phyloP scores from a whole-genome alignment of 2,113 vertebrate species.

The Semicossyphus pulcher region DNA sequence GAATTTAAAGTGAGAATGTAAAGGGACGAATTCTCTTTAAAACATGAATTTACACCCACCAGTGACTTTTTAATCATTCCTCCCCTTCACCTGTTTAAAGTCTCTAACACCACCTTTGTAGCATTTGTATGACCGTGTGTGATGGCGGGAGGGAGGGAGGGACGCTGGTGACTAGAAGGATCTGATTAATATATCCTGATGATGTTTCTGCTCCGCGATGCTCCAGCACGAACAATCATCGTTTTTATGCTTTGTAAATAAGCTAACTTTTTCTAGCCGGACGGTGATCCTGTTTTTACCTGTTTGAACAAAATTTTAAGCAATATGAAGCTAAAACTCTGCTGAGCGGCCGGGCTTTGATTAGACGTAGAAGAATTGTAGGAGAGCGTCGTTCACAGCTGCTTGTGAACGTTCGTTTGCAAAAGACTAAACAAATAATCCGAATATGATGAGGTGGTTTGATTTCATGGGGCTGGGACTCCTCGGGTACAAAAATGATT shows the following conservation, averaged over 20 bases:
- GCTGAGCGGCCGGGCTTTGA: not conserved
- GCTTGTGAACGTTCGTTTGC: not conserved
- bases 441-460: not conserved
- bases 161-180: not conserved
- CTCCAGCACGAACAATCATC: slow-evolving; percentile 8
- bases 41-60: no score
- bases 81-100: not conserved
- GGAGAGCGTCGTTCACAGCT: not conserved
- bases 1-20: not conserved
- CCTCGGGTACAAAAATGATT: not conserved
- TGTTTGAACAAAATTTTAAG: slow-evolving; percentile 19
- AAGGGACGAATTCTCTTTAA: not conserved
- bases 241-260: slow-evolving; percentile 13
- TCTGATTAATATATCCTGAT: not conserved
- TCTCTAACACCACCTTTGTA: not conserved
- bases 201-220: slow-evolving; percentile 9
- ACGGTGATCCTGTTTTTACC: slow-evolving; percentile 17
- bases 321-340: slow-evolving; percentile 40
- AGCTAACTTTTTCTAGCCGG: not conserved
- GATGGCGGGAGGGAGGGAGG: not conserved
- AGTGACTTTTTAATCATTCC: slow-evolving; percentile 23
- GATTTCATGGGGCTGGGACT: not conserved
- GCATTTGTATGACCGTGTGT: not conserved
- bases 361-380: not conserved
- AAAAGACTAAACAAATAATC: not conserved